phyloP scores from a whole-genome alignment of 2,113 vertebrate genomes.

The Aptenodytes forsteri region DNA sequence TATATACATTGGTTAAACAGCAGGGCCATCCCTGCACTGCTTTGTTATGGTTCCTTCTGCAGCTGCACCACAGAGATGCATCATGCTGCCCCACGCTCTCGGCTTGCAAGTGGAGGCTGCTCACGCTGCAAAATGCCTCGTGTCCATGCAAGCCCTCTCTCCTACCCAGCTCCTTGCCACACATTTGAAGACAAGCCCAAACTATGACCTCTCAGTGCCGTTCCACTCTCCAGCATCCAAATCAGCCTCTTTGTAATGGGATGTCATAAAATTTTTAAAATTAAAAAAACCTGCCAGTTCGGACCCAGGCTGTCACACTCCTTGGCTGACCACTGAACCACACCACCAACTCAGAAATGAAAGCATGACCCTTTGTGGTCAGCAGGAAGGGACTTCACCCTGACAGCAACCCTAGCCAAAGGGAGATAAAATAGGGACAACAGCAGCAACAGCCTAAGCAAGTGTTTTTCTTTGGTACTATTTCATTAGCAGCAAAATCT shows the following conservation, averaged over 20 bases:
- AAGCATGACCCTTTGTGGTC: not conserved
- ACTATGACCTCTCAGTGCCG: not conserved
- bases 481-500: not conserved
- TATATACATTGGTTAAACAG: not conserved
- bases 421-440: not conserved
- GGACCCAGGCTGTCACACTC: not conserved
- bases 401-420: not conserved
- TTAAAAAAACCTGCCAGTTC: not conserved
- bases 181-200: not conserved
- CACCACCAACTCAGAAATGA: not conserved
- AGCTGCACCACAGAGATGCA: not conserved
- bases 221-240: not conserved
- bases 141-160: not conserved
- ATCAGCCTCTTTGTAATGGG: not conserved
- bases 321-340: not conserved
- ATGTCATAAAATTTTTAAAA: not conserved
- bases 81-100: accelerated
- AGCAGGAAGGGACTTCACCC: not conserved
- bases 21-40: accelerated
- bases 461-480: not conserved
- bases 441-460: not conserved
- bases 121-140: not conserved
- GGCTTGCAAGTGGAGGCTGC: not conserved
- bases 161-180: accelerated
- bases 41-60: not conserved